phyloP scores from a whole-genome alignment of 2,797 vertebrate genomes.

The Ataeniobius toweri region DNA sequence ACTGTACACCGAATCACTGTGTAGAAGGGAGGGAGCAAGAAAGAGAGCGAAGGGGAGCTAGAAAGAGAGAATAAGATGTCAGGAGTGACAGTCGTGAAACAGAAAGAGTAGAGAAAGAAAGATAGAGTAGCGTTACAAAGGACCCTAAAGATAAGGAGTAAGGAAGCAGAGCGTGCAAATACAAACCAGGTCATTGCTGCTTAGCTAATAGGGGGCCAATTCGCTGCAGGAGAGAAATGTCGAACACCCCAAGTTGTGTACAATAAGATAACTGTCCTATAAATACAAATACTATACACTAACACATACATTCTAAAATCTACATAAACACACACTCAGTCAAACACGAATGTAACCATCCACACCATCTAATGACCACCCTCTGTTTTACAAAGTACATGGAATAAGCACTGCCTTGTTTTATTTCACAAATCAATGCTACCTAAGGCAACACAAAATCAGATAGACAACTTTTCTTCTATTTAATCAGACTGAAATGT shows the following conservation, averaged over 20 bases:
- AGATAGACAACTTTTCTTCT: neutral
- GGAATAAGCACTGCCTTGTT: conserved; percentile 74
- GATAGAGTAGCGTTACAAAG: conserved; percentile 84
- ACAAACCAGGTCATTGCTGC: conserved; percentile 99
- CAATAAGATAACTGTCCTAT: conserved; percentile 96
- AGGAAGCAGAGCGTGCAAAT: conserved; percentile 99
- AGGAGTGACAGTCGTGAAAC: conserved; percentile 68
- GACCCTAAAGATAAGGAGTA: conserved; percentile 87
- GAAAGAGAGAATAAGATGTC: conserved; percentile 83
- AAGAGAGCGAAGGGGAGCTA: conserved; percentile 82
- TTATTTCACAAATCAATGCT: conserved; percentile 16
- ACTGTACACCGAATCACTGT: conserved; percentile 99
- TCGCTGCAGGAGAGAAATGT: conserved; percentile 99
- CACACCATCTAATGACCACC: conserved; percentile 67
- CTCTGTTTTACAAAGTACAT: conserved; percentile 61
- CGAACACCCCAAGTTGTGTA: conserved; percentile 99
- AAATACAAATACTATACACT: conserved; percentile 84
- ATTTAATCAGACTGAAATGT: neutral
- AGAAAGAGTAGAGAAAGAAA: conserved; percentile 61
- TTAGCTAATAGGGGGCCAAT: conserved; percentile 99
- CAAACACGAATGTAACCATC: conserved; percentile 73
- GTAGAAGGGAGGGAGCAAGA: conserved; percentile 93
- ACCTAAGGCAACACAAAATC: conserved; percentile 13
- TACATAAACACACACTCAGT: conserved; percentile 72
- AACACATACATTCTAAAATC: conserved; percentile 73